Conservation (phyloP, 2,113 vertebrate species). For the Saguinus imperator region DNA sequence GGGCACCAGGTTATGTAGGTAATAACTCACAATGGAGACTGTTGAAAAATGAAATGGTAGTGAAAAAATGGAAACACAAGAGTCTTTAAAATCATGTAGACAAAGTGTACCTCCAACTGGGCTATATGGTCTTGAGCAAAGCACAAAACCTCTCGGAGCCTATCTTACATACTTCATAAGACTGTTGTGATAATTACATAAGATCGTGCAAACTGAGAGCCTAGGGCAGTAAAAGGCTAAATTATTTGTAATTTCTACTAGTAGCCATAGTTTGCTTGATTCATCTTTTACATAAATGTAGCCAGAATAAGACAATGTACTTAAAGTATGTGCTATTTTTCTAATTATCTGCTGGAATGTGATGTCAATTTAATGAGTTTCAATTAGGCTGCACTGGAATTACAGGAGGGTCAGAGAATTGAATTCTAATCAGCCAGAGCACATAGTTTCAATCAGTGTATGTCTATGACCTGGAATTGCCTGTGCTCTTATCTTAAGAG, state of each 20-base stretch:
- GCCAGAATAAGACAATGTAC: constrained; percentile 85
- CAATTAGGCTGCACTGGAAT: neutral
- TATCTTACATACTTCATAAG: neutral
- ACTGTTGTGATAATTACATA: neutral
- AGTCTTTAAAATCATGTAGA: neutral
- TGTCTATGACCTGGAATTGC: neutral
- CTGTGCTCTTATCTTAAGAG: neutral
- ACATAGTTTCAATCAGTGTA: neutral
- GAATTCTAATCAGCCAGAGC: constrained; percentile 36
- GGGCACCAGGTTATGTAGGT: neutral
- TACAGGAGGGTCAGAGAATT: neutral
- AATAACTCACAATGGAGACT: neutral
- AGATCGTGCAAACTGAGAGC: neutral
- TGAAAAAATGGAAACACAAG: neutral
- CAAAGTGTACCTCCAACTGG: neutral
- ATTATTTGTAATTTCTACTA: neutral
- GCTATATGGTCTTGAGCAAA: neutral
- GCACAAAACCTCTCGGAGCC: neutral
- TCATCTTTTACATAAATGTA: constrained; percentile 86
- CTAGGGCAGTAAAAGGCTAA: neutral
- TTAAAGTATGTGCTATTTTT: constrained; percentile 78
- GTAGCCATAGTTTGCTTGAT: constrained; percentile 68
- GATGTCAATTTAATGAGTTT: constrained; percentile 37
- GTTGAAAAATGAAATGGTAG: neutral
- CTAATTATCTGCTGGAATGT: constrained; percentile 40